Evolutionary conservation across 1,140 invertebrate genomes (phyloP).

Genomic region (Drosophila mojavensis): DNA sequence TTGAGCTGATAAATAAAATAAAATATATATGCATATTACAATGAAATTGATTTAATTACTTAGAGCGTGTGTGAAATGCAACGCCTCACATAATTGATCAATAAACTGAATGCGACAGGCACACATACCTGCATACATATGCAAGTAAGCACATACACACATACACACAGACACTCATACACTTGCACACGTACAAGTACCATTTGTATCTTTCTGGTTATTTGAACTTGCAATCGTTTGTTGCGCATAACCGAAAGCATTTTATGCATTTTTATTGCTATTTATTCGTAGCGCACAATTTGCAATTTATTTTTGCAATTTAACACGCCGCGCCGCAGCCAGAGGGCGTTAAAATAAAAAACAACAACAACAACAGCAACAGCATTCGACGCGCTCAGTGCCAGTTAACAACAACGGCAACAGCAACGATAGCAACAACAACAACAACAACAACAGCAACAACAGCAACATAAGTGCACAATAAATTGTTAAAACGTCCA

Average conservation of each 20-base stretch:
- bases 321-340: constrained; percentile 66
- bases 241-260: constrained; percentile 74
- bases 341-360: constrained; percentile 19
- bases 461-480: constrained; percentile 62
- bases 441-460: constrained; percentile 31
- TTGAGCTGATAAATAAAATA: background rate
- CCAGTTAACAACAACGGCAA: constrained; percentile 60
- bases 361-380: constrained; percentile 37
- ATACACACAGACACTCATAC: background rate
- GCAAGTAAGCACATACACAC: background rate
- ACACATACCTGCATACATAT: background rate
- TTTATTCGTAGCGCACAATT: constrained; percentile 67
- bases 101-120: background rate
- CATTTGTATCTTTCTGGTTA: constrained; percentile 60
- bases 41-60: constrained; percentile 51
- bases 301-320: constrained; percentile 81
- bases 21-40: background rate
- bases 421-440: constrained; percentile 38
- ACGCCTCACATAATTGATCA: constrained; percentile 11
- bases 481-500: constrained; percentile 76
- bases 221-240: constrained; percentile 62
- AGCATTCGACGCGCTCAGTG: constrained; percentile 43
- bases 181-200: constrained; percentile 14
- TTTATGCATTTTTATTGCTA: constrained; percentile 80
- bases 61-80: constrained; percentile 47